Evolutionary conservation across 2,797 vertebrate species (phyloP), one percentile per base, ranked within the genome.

Genomic region (Capromys pilorides): DNA sequence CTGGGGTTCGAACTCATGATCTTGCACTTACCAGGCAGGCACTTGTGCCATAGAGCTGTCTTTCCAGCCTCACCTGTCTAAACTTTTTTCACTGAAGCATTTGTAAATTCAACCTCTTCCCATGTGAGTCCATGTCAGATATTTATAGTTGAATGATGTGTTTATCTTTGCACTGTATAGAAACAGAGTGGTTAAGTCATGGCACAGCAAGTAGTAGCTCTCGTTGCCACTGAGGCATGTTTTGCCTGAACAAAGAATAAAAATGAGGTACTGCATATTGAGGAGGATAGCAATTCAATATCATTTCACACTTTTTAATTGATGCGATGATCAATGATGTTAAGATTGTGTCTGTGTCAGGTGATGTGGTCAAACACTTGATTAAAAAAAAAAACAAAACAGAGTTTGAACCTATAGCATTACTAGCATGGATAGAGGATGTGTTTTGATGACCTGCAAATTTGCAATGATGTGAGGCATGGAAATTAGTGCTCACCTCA

Each of bases 401-500:
- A 93, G 91, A 92, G 39, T 61, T 91, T 94, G 67, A 90, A n/a
- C 10, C 19, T 75, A 13, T 12, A 78, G 77, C n/a, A 31, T 81
- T 81, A 94, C 19, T 9, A 80, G 45, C 14, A 24, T 62, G 54
- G 73, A 69, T 71, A 39, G 78, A 61, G 6, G 33, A 69, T 80
- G 4, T 87, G 94, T 64, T 91, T 91, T 93, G 59, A 59, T 84
- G 67, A 90, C 16, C 45, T 80, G 13, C 62, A 95, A 90, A 51
- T 92, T 81, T 95, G 22, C 4, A 61, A 8, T 91, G 11, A 87
- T 81, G 36, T 54, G 39, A 96, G 75, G n/a, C 36, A 75, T 95
- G 49, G 85, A 96, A 95, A 96, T 90, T 67, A 79, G n/a, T 66
- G 41, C 49, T 96, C 14, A 93, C 79, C 67, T 94, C 88, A 39